Evolutionary conservation across 2,797 vertebrate species (phyloP), one percentile per base, ranked within the genome.

Genomic region (Stomatorhinus walkeri): DNA sequence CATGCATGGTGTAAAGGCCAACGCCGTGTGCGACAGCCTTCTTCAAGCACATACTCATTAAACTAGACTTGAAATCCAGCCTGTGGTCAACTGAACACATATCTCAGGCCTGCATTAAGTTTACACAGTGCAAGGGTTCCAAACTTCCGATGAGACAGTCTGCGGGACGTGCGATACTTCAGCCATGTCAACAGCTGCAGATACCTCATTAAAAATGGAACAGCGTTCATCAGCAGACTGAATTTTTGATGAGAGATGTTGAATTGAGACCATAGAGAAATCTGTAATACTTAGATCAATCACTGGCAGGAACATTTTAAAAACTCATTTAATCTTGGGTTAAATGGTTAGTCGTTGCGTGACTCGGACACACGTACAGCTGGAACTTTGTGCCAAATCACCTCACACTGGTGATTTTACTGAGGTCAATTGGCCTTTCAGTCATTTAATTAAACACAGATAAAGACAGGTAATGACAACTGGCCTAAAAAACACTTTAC

Each of bases 161-260:
- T 79, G 19, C 2, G 6, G 72, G 36, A 43, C 3, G 19, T 3
- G 76, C 1, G 2, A 43, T 46, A 43, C 76, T 46, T 81, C 76
- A n/a, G 76, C 40, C 40, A 81, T 46, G 40, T 16, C 40, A 46
- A 81, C 12, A 43, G 76, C 36, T 81, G 40, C 36, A 43, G 76
- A 81, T 43, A 81, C 46, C 76, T 81, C 40, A 46, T 81, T 46
- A 81, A 81, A 81, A n/a, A 81, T 81, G 40, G 6, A 81, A n/a
- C 68, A 76, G 24, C 16, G n/a, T 43, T 7, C 40, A 81, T 43
- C 36, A n/a, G 76, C 40, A 81, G 19, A 81, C 76, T 81, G 76
- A 81, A 81, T 81, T 81, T 81, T 46, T 81, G 40, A 81, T 81
- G 76, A 81, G 36, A 46, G 76, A 81, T 81, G 76, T 81, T 81